Evolutionary conservation across 2,797 vertebrate species (phyloP).

Genomic region (Arvicola amphibius): DNA sequence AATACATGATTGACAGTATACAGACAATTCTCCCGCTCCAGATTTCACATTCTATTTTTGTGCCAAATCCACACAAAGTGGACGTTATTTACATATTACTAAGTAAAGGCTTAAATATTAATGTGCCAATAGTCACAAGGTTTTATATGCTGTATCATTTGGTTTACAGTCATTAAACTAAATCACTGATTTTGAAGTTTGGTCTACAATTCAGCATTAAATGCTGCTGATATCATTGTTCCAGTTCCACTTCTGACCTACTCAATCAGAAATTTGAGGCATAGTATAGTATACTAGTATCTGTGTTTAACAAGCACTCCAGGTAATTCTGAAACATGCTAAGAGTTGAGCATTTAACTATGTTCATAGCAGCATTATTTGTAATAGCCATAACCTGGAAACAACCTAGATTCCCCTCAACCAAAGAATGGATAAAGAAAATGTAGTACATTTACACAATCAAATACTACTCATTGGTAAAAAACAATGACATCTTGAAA

Average conservation of each 20-base stretch:
- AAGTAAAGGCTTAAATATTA: background rate
- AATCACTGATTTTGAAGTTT: conserved; percentile 3
- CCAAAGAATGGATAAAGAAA: too few relatives aligned
- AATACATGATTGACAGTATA: too few relatives aligned
- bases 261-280: background rate
- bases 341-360: background rate
- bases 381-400: too few relatives aligned
- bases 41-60: background rate
- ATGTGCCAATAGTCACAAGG: background rate
- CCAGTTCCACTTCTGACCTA: background rate
- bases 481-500: too few relatives aligned
- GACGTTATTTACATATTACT: background rate
- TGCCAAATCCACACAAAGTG: background rate
- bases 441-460: too few relatives aligned
- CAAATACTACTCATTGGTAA: too few relatives aligned
- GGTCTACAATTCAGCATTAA: background rate
- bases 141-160: background rate
- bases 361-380: too few relatives aligned
- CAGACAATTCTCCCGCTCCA: too few relatives aligned
- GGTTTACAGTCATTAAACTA: background rate
- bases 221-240: background rate
- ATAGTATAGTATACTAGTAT: background rate
- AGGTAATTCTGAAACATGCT: background rate
- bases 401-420: too few relatives aligned
- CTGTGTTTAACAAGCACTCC: background rate